Evolutionary conservation across 1,140 invertebrate genomes (phyloP), one percentile per base, ranked within the genome.

Genomic region (Panagrolaimus sp.): DNA sequence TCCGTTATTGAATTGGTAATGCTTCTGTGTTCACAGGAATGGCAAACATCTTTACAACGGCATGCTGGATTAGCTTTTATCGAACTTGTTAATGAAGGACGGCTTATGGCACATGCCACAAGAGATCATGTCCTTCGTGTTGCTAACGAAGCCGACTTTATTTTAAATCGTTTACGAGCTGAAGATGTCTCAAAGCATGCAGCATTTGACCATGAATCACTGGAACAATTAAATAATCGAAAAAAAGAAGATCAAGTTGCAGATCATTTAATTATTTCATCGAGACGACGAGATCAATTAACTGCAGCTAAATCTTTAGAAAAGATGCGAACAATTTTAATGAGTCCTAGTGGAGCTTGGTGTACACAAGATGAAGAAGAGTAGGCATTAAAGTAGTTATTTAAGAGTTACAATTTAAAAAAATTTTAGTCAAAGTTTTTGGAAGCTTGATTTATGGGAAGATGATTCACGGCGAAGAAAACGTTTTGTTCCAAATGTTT

Each of bases 131-230:
- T 98, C 81, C 93, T 98, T 14, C 87, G 96, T 69, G 96, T 99
- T 27, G 96, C 96, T n/a, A 98, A 98, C 84, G 96, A 99, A 85
- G 96, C 96, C 0, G 96, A 98, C 85, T 98, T 98, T 84, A 98
- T 99, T 80, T 84, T 98, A 68, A 98, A 98, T 84, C 87, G 95
- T 77, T 96, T 98, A 92, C 86, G 96, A 78, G 96, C 96, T 38
- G 96, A 98, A 84, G 95, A 99, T 87, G 95, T 98, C 1, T 86
- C 97, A 42, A 98, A 98, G 86, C 94, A 98, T 85, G 92, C 93
- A 11, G 31, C 46, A 14, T 66, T 75, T 62, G 20, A 77, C 65
- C 63, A 63, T 14, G 71, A 77, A 46, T 31, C 69, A 63, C 44
- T 68, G 25, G 76, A 75, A 11, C 63, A 77, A 63, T 31, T 78